Conservation (phyloP, 2,797 vertebrate genomes). For the Lycodopsis pacificus region DNA sequence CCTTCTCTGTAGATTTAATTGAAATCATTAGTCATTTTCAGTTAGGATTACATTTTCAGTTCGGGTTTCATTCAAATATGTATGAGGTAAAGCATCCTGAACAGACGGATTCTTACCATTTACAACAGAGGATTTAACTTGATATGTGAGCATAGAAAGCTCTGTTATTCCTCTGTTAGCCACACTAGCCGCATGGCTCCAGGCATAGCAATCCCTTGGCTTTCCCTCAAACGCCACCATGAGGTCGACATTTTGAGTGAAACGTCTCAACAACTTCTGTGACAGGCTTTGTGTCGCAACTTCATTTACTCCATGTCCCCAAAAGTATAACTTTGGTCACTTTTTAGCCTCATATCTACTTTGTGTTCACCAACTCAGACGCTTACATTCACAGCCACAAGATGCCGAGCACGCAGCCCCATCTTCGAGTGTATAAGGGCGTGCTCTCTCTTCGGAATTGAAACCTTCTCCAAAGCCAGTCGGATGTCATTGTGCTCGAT, state of each 20-base stretch:
- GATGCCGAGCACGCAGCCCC: background rate
- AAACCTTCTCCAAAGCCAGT: constrained; percentile 16
- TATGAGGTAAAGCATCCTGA: background rate
- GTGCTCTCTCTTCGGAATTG: background rate
- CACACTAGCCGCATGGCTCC: no score
- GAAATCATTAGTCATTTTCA: constrained; percentile 7
- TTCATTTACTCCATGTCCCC: background rate
- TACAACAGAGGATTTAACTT: background rate
- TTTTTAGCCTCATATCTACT: background rate
- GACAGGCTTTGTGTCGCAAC: background rate
- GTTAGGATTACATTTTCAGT: background rate
- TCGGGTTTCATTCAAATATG: background rate
- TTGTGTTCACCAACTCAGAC: background rate
- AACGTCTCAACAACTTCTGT: background rate
- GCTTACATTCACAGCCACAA: background rate
- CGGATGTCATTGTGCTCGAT: background rate
- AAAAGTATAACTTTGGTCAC: background rate
- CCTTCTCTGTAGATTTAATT: background rate
- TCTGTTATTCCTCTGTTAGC: background rate
- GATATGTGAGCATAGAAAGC: background rate
- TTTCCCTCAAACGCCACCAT: background rate
- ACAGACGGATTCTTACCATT: background rate
- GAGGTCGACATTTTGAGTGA: background rate
- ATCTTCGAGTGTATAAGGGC: background rate
- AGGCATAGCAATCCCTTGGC: background rate